Evolutionary conservation across 2,113 vertebrate genomes (phyloP).

Genomic region (Enhydra lutris): DNA sequence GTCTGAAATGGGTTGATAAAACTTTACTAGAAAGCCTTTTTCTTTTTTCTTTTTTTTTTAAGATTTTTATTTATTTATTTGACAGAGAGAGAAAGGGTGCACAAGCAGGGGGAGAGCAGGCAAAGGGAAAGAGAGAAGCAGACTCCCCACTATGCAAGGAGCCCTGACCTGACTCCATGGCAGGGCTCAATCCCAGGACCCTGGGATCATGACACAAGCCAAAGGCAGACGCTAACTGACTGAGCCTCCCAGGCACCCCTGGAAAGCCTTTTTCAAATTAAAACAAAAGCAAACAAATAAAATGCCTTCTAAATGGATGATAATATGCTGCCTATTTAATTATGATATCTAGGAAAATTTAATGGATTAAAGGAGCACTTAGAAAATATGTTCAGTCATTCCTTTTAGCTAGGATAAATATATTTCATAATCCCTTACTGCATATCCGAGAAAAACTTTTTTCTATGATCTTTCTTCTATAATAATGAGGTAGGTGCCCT

Average conservation of each 20-base stretch:
- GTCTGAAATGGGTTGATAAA: not conserved
- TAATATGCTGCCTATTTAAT: not conserved
- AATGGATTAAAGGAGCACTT: slow-evolving; percentile 17
- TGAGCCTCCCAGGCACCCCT: too few species aligned
- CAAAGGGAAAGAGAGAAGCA: too few species aligned
- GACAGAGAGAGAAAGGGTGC: too few species aligned
- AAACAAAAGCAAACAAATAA: not conserved
- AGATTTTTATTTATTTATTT: too few species aligned
- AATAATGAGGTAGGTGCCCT: not conserved
- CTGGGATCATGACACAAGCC: too few species aligned
- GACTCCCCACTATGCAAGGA: too few species aligned
- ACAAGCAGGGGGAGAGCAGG: too few species aligned
- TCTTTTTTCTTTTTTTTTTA: too few species aligned
- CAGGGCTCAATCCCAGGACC: too few species aligned
- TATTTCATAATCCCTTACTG: slow-evolving; percentile 18
- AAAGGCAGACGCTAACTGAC: too few species aligned
- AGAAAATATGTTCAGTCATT: not conserved
- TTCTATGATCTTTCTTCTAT: not conserved
- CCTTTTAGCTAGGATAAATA: not conserved
- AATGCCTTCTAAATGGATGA: not conserved
- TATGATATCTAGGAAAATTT: slow-evolving; percentile 2
- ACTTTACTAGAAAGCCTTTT: not conserved
- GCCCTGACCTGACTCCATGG: too few species aligned
- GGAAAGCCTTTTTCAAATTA: not conserved
- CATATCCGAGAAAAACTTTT: slow-evolving; percentile 21